Evolutionary conservation across 2,888 invertebrate species (phyloP), one percentile per base, ranked within the genome.

Genomic region (Sarcophaga subvicina): DNA sequence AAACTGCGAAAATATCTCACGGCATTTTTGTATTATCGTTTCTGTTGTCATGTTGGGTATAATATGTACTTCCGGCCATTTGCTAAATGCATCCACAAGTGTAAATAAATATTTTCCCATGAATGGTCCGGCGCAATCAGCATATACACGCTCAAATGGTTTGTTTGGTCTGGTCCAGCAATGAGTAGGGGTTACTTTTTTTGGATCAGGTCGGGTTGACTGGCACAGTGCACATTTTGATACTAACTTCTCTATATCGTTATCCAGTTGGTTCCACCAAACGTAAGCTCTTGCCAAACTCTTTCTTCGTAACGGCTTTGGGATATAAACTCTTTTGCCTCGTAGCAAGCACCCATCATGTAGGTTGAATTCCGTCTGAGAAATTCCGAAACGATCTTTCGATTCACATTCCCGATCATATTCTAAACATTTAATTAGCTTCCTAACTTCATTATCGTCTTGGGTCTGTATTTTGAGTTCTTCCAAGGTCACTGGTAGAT

Each of bases 21-120:
- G 17, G 5, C 64, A 89, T 25, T 80, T 88, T 25, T 76, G 66
- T 27, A 89, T 87, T 2, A 88, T 88, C 45, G 80, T 85, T 12
- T 63, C 73, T 1, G 89, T 47, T 17, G 87, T 89, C 69, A 88
- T 88, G 69, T 83, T 88, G 12, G 86, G 66, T n/a, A 88, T 70
- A 11, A 88, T 67, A 67, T 85, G 86, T 10, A 90, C 88, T 82
- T 91, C 89, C 5, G 90, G 85, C 88, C 90, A 90, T 49, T 89
- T 90, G 37, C 88, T 89, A 12, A 67, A 87, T 5, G 87, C 87
- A 25, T 89, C 83, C 3, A 87, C 76, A 3, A 88, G 45, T 17
- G 86, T 60, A 27, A 89, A 88, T n/a, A 88, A 87, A 62, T 83
- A 85, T 54, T 27, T 27, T 27, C 27, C 5, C 27, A 27, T 27